A percentile compares a stretch with the other conserved stretches of the same genome.
Evolutionary conservation across 2,888 invertebrate genomes (phyloP).

Genomic region (Seira ritae): DNA sequence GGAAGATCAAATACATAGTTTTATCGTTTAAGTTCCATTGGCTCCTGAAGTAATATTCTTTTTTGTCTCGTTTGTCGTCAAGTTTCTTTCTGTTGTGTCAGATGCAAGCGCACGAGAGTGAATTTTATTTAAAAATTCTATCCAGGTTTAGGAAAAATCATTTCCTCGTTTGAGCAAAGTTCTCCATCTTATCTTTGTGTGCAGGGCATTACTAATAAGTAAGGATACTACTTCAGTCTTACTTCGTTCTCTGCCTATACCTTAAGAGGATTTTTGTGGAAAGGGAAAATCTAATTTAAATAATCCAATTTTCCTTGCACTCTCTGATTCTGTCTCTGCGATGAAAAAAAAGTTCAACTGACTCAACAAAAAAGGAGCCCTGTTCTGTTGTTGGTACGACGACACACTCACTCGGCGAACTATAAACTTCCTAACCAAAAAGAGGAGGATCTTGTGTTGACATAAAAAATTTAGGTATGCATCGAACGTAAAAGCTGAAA

Average conservation of each 20-base stretch:
- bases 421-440: not conserved
- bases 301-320: constrained; percentile 36
- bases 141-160: too few species aligned
- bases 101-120: not conserved
- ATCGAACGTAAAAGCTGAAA: too few species aligned
- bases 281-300: constrained; percentile 37
- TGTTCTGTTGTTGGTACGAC: not conserved
- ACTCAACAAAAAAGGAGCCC: not conserved
- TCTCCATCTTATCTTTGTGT: too few species aligned
- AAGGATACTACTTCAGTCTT: too few species aligned
- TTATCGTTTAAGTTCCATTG: too few species aligned
- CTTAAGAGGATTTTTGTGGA: constrained; percentile 1
- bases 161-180: too few species aligned
- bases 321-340: not conserved
- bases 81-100: not conserved
- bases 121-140: too few species aligned
- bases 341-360: not conserved
- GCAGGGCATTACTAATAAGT: too few species aligned
- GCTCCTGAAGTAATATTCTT: too few species aligned
- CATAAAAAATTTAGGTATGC: too few species aligned
- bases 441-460: not conserved
- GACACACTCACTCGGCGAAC: not conserved
- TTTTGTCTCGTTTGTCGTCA: not conserved
- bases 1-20: too few species aligned
- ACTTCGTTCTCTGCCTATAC: too few species aligned